phyloP scores from a whole-genome alignment of 2,797 vertebrate species.

The Chelon auratus region DNA sequence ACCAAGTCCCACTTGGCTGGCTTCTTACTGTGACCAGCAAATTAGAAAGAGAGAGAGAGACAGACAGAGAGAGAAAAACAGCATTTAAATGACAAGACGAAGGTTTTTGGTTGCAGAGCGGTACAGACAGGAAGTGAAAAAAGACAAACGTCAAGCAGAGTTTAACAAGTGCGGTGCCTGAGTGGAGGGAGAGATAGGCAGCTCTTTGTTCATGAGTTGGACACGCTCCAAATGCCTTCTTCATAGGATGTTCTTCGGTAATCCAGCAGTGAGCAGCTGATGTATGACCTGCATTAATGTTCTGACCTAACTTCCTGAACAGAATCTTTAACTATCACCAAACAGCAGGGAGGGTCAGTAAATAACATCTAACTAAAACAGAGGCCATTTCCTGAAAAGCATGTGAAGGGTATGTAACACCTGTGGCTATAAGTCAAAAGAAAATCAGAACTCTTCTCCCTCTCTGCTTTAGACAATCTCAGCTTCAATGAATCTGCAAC shows the following conservation, averaged over 20 bases:
- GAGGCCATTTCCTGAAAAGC: conserved; percentile 18
- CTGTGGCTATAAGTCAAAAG: conserved; percentile 20
- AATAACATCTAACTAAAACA: conserved; percentile 33
- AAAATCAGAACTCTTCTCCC: not conserved
- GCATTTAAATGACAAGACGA: conserved; percentile 51
- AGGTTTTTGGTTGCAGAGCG: conserved; percentile 63
- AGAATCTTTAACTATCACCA: conserved; percentile 57
- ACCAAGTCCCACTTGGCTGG: conserved; percentile 81
- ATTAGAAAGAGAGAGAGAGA: conserved; percentile 72
- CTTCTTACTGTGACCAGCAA: conserved; percentile 82
- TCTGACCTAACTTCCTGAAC: conserved; percentile 76
- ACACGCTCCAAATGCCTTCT: conserved; percentile 69
- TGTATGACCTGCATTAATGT: conserved; percentile 80
- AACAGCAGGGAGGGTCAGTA: conserved; percentile 25
- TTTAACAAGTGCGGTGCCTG: conserved; percentile 68
- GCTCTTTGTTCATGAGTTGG: conserved; percentile 77
- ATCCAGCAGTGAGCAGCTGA: conserved; percentile 79
- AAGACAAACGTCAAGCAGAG: conserved; percentile 64
- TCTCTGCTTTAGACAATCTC: not conserved
- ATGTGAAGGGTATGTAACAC: conserved; percentile 22
- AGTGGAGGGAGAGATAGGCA: conserved; percentile 60
- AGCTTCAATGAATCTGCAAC: not conserved
- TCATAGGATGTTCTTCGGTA: conserved; percentile 76
- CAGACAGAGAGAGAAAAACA: conserved; percentile 45
- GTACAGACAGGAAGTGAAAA: conserved; percentile 56